Evolutionary conservation across 1,140 invertebrate species (phyloP).

Genomic region (Venustaconcha ellipsiformis): DNA sequence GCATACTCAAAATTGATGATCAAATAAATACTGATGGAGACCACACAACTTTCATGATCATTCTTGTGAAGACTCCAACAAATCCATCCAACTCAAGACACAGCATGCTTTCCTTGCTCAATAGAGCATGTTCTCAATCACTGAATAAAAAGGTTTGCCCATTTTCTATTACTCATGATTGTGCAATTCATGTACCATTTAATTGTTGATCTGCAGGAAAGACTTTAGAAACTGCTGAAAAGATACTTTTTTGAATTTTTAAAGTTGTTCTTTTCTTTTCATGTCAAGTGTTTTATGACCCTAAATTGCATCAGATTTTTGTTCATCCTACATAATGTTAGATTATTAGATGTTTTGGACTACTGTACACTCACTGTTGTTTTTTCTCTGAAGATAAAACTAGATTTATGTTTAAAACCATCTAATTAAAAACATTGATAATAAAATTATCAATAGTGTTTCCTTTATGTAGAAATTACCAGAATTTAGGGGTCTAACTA

Average conservation of each 20-base stretch:
- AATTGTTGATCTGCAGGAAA: conserved; percentile 21
- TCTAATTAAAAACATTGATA: conserved; percentile 34
- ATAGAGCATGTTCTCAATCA: conserved; percentile 24
- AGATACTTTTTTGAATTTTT: conserved; percentile 24
- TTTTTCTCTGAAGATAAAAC: conserved; percentile 39
- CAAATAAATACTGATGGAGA: background rate
- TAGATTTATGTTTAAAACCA: conserved; percentile 23
- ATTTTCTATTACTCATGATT: conserved; percentile 29
- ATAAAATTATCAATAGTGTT: conserved; percentile 30
- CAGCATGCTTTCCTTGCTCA: conserved; percentile 36
- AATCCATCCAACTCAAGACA: conserved; percentile 26
- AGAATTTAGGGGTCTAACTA: conserved; percentile 11
- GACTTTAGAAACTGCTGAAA: conserved; percentile 23
- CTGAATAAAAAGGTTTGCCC: conserved; percentile 23
- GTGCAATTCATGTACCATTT: conserved; percentile 21
- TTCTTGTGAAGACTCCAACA: conserved; percentile 5
- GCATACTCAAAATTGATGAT: conserved; percentile 14
- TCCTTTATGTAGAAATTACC: conserved; percentile 34
- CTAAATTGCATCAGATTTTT: conserved; percentile 30
- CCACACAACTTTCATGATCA: conserved; percentile 3
- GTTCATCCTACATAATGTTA: conserved; percentile 31
- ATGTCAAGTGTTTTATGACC: conserved; percentile 28
- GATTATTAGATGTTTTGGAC: conserved; percentile 29
- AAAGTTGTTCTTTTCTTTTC: conserved; percentile 7
- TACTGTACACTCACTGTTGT: conserved; percentile 38